Conservation (phyloP, 2,113 vertebrate species). For the Chaetops frenatus region DNA sequence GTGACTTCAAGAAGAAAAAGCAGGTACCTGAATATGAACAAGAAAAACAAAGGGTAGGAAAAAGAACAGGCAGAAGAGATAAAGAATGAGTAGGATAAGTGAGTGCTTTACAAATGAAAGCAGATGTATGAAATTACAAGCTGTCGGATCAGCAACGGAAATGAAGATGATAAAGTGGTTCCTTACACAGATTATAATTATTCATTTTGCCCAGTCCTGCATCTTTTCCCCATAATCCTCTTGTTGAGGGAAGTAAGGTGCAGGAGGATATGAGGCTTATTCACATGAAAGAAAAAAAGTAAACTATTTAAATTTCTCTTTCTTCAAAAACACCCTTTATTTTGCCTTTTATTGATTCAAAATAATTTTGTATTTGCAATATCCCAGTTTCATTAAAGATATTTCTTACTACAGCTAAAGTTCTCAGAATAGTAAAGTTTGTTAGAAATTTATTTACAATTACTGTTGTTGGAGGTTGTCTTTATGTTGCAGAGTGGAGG, state of each 20-base stretch:
- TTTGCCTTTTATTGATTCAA: constrained; percentile 37
- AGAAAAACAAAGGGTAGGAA: constrained; percentile 67
- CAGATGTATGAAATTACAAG: constrained; percentile 97
- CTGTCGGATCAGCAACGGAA: constrained; percentile 88
- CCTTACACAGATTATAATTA: constrained; percentile 86
- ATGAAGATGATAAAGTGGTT: constrained; percentile 89
- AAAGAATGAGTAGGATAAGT: constrained; percentile 75
- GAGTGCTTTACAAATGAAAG: constrained; percentile 92
- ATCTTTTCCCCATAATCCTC: constrained; percentile 68
- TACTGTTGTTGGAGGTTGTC: constrained; percentile 22
- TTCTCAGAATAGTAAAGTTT: constrained; percentile 66
- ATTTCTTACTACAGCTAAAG: constrained; percentile 72
- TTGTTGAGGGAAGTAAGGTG: constrained; percentile 25
- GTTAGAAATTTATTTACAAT: constrained; percentile 44
- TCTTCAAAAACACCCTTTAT: constrained; percentile 37
- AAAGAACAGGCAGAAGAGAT: constrained; percentile 65
- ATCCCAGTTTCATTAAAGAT: constrained; percentile 58
- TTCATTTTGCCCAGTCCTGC: constrained; percentile 78
- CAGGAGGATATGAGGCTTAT: constrained; percentile 41
- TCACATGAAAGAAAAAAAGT: constrained; percentile 46
- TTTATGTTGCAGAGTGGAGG: constrained; percentile 32
- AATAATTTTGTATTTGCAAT: constrained; percentile 69
- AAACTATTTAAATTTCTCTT: constrained; percentile 35
- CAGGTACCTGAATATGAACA: constrained; percentile 58
- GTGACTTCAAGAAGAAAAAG: constrained; percentile 55